Percentiles rank a stretch among this genome's conserved stretches.
These are phyloP conservation scores for Tragopan temminckii DNA, from an alignment of 2,797 vertebrate species.

Conservation along the genomic window DNA sequence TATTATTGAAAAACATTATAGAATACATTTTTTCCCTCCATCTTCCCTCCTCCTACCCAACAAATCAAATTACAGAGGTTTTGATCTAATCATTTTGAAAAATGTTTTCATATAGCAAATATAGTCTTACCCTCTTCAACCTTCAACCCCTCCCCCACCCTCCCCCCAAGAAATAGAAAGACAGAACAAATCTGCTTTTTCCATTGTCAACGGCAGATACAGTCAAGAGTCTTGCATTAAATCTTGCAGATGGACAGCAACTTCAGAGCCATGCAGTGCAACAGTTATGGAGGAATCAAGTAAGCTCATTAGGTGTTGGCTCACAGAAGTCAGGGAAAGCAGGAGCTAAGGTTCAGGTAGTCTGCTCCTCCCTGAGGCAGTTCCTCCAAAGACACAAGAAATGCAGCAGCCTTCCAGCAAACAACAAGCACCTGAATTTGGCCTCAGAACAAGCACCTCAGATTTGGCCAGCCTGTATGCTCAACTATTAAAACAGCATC, in stretches of 20 bases:
- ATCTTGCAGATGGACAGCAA: neutral
- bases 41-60: neutral
- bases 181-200: neutral
- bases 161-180: neutral
- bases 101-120: conserved; percentile 25
- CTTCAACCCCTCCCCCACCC: neutral
- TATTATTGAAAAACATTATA: conserved; percentile 47
- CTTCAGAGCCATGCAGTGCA: neutral
- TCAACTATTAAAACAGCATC: neutral
- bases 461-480: neutral
- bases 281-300: neutral
- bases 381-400: neutral
- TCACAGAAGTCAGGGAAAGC: neutral
- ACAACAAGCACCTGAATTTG: neutral
- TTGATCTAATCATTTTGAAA: neutral
- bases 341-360: neutral
- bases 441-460: neutral
- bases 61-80: conserved; percentile 43
- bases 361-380: neutral
- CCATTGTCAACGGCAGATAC: neutral
- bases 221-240: neutral
- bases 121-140: neutral
- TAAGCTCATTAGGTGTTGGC: accelerated
- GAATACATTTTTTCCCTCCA: neutral
- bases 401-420: neutral